phyloP scores from a whole-genome alignment of 2,797 vertebrate genomes.

The Myiotriccus ornatus region DNA sequence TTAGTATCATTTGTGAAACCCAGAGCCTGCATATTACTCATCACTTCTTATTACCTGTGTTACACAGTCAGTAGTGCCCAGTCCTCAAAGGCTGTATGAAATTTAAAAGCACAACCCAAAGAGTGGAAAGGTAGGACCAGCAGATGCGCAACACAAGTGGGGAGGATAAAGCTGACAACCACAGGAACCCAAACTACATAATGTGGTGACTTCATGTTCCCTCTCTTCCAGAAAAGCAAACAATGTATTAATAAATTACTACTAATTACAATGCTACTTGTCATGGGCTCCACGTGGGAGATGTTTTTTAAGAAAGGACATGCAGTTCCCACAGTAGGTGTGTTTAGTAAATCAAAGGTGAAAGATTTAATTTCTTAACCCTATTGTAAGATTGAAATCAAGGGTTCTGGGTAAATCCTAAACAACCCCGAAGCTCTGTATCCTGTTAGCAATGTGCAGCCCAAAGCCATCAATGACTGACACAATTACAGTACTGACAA shows the following conservation, averaged over 20 bases:
- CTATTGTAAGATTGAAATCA: background rate
- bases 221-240: background rate
- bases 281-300: background rate
- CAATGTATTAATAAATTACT: background rate
- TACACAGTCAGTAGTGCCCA: background rate
- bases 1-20: background rate
- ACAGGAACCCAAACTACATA: background rate
- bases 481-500: background rate
- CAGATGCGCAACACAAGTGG: background rate
- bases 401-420: background rate
- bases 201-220: background rate
- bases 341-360: background rate
- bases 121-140: background rate
- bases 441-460: background rate
- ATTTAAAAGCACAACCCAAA: background rate
- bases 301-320: background rate
- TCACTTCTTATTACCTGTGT: background rate
- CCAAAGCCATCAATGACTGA: background rate
- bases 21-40: background rate
- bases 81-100: background rate
- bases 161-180: background rate
- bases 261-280: background rate
- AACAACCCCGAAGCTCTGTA: background rate
- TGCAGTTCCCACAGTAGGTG: background rate
- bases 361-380: background rate